Evolutionary conservation across 2,888 invertebrate genomes (phyloP).

Genomic region (Chouioia cunea): DNA sequence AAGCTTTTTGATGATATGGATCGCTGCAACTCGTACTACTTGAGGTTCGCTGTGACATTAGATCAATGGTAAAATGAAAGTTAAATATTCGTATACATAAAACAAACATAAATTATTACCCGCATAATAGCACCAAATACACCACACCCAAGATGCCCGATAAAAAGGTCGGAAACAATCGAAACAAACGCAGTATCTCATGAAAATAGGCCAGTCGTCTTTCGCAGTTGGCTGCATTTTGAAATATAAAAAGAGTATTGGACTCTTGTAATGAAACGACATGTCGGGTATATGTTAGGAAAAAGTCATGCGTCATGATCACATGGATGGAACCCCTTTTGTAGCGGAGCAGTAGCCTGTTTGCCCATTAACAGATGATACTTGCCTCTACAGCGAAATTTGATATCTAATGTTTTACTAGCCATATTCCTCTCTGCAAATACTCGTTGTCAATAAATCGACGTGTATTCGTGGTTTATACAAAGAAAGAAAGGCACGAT

Average conservation of each 20-base stretch:
- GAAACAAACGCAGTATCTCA: neutral
- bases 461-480: no score
- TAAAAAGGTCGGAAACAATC: no score
- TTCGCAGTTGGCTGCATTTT: neutral
- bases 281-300: neutral
- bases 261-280: conserved; percentile 16
- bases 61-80: no score
- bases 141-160: no score
- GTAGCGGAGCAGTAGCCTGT: conserved; percentile 18
- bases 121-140: no score
- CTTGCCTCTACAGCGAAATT: conserved; percentile 23
- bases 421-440: neutral
- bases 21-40: no score
- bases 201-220: conserved; percentile 7
- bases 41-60: no score
- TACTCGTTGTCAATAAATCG: no score
- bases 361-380: conserved; percentile 31
- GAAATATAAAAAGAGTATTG: conserved; percentile 9
- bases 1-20: no score
- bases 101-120: no score
- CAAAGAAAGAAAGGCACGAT: no score
- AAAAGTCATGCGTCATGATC: conserved; percentile 18
- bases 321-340: conserved; percentile 26
- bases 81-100: no score
- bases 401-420: conserved; percentile 30